Base-by-base conservation (phyloP, 2,113 vertebrate species). In the Paramisgurnus dabryanus region DNA sequence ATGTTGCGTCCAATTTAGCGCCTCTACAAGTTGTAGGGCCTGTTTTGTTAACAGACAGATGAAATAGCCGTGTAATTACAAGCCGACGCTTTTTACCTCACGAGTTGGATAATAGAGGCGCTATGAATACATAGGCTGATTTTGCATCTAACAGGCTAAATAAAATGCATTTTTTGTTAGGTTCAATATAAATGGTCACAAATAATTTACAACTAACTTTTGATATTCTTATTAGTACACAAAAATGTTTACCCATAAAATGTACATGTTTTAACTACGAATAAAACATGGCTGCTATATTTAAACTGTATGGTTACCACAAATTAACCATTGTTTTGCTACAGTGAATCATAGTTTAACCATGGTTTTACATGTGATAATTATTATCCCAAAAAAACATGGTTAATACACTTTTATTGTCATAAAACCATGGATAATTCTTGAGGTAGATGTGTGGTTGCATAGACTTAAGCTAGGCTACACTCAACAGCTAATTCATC, bases 1-100 rank as follows among this genome's bases (percentile, higher is more conserved):
- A 91, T 91, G 92, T 93, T 91, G 90, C 91, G 85, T 91, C 91
- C 89, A 93, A 91, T 93, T 91, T 91, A 91, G 88, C 76, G 88
- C 86, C 85, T 89, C 86, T 90, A 90, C 88, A 89, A 87, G 87
- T 87, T 86, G 79, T 90, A 86, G 90, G 86, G 89, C 90, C 88
- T 88, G 90, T 92, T 93, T 90, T 91, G 90, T 92, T 87, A 85
- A 87, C 67, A 66, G 58, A 7, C 84, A 72, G 66, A 88, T 90
- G 92, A 90, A 91, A 90, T 92, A 89, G 87, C 77, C 12, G 90
- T 89, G 90, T 92, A 89, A 92, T 92, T 92, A 89, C 90, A 92
- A 91, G 89, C 76, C 87, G 86, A 87, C 83, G 84, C 89, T 88
- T 90, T 71, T 92, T 92, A 91, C 27, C 27, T 92, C 79, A 77